Evolutionary conservation across 2,113 vertebrate genomes (phyloP), one percentile per base, ranked within the genome.

Genomic region (Caranx melampygus): DNA sequence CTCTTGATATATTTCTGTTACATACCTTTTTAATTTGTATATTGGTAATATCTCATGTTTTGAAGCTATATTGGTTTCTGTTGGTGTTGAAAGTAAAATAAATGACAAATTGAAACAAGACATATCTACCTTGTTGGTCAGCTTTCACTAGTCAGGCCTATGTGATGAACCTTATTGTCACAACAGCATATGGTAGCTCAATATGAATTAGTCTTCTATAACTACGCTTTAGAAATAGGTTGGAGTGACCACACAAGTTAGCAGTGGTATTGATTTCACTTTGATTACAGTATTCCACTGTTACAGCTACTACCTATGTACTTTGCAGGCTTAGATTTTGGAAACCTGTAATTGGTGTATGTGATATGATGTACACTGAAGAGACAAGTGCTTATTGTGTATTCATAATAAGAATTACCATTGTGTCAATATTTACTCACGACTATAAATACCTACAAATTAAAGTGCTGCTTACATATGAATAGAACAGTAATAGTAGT

Each of bases 71-170:
- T 81, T 79, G 62, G 63, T 82, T 91, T 89, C 58, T 91, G 82
- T 91, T 92, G 86, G 31, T 92, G 88, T 92, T 91, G 59, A 85
- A 84, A 90, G 79, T 58, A 13, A 89, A 94, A 92, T 90, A 90
- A 93, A 93, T 67, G 21, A 67, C 51, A 68, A 70, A 73, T 42
- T 33, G 63, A 73, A 66, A 45, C 1, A 20, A 18, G 0, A 45
- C 16, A 34, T 71, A 62, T 52, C 10, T 51, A 20, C 0, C 21
- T 75, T 52, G 16, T 64, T 26, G 12, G 42, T 42, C 13, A 9
- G 21, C 26, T 55, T 58, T 5, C n/a, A 33, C 15, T 26, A 5
- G 15, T 49, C 18, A 37, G 35, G 35, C 35, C 35, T 5, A 42
- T 10, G 5, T 47, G 45, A 26, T 13, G 4, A 21, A n/a, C 3